Percentiles rank a stretch among this genome's conserved stretches.
Conservation (phyloP, 2,888 invertebrate species). For the Eupithecia exiguata region DNA sequence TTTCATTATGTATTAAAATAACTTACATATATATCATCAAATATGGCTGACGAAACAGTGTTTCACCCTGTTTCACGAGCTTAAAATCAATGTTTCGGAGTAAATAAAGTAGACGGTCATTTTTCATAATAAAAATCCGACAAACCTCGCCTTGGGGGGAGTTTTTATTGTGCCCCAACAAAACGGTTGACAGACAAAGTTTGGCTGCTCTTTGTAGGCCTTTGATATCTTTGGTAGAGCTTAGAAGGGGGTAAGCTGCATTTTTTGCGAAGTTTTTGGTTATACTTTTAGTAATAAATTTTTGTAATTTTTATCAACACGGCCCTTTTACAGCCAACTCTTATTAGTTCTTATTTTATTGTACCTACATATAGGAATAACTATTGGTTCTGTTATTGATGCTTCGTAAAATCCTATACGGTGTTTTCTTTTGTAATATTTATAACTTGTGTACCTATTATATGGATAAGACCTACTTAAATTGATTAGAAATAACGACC, state of each 20-base stretch:
- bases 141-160: slow-evolving; percentile 53
- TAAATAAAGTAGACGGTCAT: slow-evolving; percentile 58
- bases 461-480: too few relatives aligned
- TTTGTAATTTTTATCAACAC: too few relatives aligned
- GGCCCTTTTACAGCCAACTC: too few relatives aligned
- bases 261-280: slow-evolving; percentile 9
- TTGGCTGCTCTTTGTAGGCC: slow-evolving; percentile 65
- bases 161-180: slow-evolving; percentile 63
- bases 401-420: too few relatives aligned
- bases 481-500: too few relatives aligned
- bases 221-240: slow-evolving; percentile 51
- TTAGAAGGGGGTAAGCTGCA: slow-evolving; percentile 47
- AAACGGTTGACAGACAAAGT: slow-evolving; percentile 68
- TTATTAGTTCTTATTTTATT: too few relatives aligned
- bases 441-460: too few relatives aligned
- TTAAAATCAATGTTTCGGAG: slow-evolving; percentile 60
- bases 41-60: slow-evolving; percentile 66
- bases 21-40: slow-evolving; percentile 36
- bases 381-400: too few relatives aligned
- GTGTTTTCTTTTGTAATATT: too few relatives aligned
- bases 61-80: slow-evolving; percentile 60
- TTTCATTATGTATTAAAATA: not conserved
- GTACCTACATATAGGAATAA: too few relatives aligned
- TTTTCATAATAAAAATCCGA: slow-evolving; percentile 73
- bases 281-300: too few relatives aligned